Base-by-base conservation (phyloP, 2,888 invertebrate genomes). In the Thera britannica region DNA sequence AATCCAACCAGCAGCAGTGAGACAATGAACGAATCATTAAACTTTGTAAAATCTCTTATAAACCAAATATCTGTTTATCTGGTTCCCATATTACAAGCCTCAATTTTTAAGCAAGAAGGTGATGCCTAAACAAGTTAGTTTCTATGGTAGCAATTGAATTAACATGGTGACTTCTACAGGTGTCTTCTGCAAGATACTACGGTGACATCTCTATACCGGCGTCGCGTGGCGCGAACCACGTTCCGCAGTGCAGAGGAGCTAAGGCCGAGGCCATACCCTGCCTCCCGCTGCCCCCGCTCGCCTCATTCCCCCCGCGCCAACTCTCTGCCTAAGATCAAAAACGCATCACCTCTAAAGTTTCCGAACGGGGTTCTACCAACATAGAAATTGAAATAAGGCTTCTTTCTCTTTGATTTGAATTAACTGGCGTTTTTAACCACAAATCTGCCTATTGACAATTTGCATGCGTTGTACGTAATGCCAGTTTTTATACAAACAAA, bases 211-310 rank as follows among this genome's bases (percentile, higher is more conserved):
- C 72, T 92, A 9, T 92, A 84, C 74, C 82, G 88, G 35, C 82
- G 88, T n/a, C 85, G 93, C 2, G 83, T 83, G 48, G 84, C 80
- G 3, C 88, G 89, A 3, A 83, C 79, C 44, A 83, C 89, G 0
- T 88, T 90, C 77, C 87, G 91, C 65, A 93, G 92, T 62, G 84
- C 90, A 35, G 93, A 93, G 70, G 93, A 93, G 67, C 77, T 93
- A 2, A 83, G 93, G 4, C 76, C 83, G 41, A 84, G 91, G 2
- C 92, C 92, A 0, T 91, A 91, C 46, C 83, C 81, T 3, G 73
- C 76, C 6, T 59, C 81, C 0, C 74, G 81, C 35, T 74, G 79
- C 63, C 76, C 77, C 1, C 79, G 81, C 6, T 81, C 83, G 5
- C 82, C 83, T 3, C 77, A 69, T 34, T 80, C 83, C 7, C 80